phyloP scores from a whole-genome alignment of 2,797 vertebrate species.

The Urophycis tenuis region DNA sequence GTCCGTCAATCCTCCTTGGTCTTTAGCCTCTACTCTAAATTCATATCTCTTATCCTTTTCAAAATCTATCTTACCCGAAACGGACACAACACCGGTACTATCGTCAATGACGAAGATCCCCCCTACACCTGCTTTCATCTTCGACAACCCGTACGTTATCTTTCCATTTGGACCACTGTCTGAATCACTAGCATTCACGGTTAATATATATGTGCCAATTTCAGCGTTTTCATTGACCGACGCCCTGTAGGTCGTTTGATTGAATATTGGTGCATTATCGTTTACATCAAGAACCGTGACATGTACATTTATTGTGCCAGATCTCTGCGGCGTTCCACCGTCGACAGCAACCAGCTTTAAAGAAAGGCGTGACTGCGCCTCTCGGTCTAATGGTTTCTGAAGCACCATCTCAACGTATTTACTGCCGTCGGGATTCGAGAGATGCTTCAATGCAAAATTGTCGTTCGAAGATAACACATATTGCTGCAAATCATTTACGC shows the following conservation, averaged over 20 bases:
- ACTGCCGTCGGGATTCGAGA: constrained; percentile 43
- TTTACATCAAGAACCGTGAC: constrained; percentile 59
- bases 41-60: constrained; percentile 53
- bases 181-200: constrained; percentile 53
- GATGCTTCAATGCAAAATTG: constrained; percentile 55
- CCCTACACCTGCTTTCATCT: constrained; percentile 29
- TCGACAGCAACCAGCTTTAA: constrained; percentile 61
- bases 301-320: constrained; percentile 51
- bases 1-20: constrained; percentile 40
- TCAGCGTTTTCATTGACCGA: constrained; percentile 49
- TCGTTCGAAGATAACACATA: constrained; percentile 47
- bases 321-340: constrained; percentile 57
- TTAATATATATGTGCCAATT: constrained; percentile 32
- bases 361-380: constrained; percentile 38
- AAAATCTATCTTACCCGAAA: constrained; percentile 50
- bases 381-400: constrained; percentile 57
- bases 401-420: constrained; percentile 57
- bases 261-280: constrained; percentile 61
- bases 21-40: constrained; percentile 59
- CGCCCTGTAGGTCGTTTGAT: constrained; percentile 57
- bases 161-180: constrained; percentile 50
- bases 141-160: constrained; percentile 53
- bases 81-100: constrained; percentile 40
- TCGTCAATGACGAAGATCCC: constrained; percentile 40
- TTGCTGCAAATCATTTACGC: constrained; percentile 45